Conservation (phyloP, 2,888 invertebrate species). For the Epirrhoe tristata region DNA sequence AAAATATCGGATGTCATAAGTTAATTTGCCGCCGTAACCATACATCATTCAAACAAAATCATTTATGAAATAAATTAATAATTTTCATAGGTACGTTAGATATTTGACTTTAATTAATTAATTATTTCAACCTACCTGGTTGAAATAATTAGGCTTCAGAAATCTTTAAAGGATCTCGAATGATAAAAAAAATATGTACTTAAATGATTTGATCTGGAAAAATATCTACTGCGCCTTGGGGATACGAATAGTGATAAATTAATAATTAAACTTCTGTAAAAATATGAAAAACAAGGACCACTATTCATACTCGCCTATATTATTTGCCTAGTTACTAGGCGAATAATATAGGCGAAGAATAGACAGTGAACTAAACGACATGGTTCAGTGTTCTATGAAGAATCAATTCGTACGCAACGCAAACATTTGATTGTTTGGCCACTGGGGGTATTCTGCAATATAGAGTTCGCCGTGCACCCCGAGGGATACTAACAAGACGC, state of each 20-base stretch:
- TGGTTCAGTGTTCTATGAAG: conserved; percentile 16
- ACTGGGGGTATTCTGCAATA: conserved; percentile 16
- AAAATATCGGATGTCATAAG: conserved; percentile 16
- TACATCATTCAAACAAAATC: neutral
- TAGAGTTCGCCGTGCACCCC: conserved; percentile 15
- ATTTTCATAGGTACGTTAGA: neutral
- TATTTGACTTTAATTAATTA: neutral
- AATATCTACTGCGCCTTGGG: too few species aligned
- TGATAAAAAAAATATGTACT: too few species aligned
- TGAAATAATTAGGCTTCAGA: too few species aligned
- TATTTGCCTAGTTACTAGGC: neutral
- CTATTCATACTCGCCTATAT: neutral
- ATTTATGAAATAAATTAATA: too few species aligned
- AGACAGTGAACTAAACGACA: neutral
- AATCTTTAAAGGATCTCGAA: too few species aligned
- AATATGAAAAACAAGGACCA: too few species aligned
- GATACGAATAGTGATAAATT: too few species aligned
- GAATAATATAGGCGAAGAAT: too few species aligned
- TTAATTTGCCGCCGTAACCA: neutral
- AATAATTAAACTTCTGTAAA: too few species aligned
- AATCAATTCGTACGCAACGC: conserved; percentile 26
- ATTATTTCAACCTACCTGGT: too few species aligned
- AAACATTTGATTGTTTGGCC: conserved; percentile 26
- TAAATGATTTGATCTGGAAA: too few species aligned
- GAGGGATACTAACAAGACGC: conserved; percentile 24